Evolutionary conservation across 2,888 invertebrate genomes (phyloP), one percentile per base, ranked within the genome.

Genomic region (Cryptocephalus moraei): DNA sequence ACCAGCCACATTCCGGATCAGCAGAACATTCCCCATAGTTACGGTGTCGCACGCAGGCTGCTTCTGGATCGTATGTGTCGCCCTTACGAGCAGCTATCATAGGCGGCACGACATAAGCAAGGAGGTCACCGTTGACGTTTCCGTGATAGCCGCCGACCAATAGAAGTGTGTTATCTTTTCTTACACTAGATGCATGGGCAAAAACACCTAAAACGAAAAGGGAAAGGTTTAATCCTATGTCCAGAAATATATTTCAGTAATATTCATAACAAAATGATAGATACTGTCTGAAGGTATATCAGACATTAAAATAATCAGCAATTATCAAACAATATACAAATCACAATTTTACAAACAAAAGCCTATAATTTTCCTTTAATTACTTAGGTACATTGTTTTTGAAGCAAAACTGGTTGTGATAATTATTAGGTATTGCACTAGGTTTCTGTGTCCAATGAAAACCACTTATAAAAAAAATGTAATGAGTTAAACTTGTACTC

Each of bases 1-100:
- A 94, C 91, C 91, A 93, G 10, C 92, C 91, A 65, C 94, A 95
- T 68, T 92, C 92, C 0, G 92, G 91, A 71, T 94, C 91, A 0
- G 89, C 86, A 0, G 87, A 79, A 61, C 91, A 92, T 62, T 88
- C 87, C 1, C 82, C 81, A 56, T 87, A 81, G 32, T 81, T 79
- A 56, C 78, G 78, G 64, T 90, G 89, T 32, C 82, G 76, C 11
- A 79, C 79, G 59, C 91, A 91, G 2, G 84, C 79, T 38, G 82
- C 79, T 65, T 90, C 89, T 0, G 87, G 86, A 56, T 87, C 86
- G 54, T 80, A 75, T 9, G 69, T 63, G 4, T 78, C 79, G 6
- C 78, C 79, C 43, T 77, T 77, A 45, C 82, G 79, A 1, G 84
- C 80, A 1, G 87, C 83, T 54, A 91, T 77, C 77, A 86, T 88